Conservation (phyloP, 2,113 vertebrate genomes). For the Electrona antarctica region DNA sequence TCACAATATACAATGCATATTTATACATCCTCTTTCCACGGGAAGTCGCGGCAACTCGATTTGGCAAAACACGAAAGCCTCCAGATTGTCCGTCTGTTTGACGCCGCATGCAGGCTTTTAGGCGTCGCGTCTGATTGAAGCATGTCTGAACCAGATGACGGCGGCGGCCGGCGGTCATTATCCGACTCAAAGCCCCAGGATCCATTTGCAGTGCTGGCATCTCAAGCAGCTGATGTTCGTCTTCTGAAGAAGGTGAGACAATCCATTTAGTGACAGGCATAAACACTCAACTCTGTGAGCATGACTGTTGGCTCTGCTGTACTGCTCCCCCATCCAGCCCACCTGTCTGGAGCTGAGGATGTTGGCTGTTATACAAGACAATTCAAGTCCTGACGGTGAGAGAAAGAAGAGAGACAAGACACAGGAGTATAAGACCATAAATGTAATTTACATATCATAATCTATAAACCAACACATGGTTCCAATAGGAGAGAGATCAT, state of each 20-base stretch:
- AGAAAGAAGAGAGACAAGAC: slow-evolving; percentile 70
- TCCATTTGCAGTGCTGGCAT: slow-evolving; percentile 72
- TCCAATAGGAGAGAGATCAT: slow-evolving; percentile 31
- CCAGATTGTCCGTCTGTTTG: slow-evolving; percentile 57
- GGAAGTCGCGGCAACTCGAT: slow-evolving; percentile 62
- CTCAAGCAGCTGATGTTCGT: slow-evolving; percentile 76
- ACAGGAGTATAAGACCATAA: slow-evolving; percentile 60
- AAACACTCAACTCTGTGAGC: slow-evolving; percentile 74
- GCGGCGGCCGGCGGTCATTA: slow-evolving; percentile 29
- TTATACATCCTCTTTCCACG: slow-evolving; percentile 58
- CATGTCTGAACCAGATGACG: slow-evolving; percentile 68
- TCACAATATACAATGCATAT: slow-evolving; percentile 50
- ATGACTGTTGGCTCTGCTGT: slow-evolving; percentile 58
- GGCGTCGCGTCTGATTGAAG: slow-evolving; percentile 65
- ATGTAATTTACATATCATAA: slow-evolving; percentile 50
- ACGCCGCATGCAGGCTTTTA: slow-evolving; percentile 28
- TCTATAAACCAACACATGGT: slow-evolving; percentile 37
- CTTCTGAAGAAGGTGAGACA: slow-evolving; percentile 77
- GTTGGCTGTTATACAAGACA: slow-evolving; percentile 69
- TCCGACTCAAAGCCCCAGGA: slow-evolving; percentile 65
- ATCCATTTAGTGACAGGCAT: slow-evolving; percentile 76
- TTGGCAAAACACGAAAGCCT: slow-evolving; percentile 48
- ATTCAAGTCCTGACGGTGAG: slow-evolving; percentile 69
- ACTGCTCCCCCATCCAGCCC: slow-evolving; percentile 60
- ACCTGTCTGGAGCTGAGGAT: slow-evolving; percentile 69